phyloP scores from a whole-genome alignment of 2,797 vertebrate species.

The Intellagama lesueurii region DNA sequence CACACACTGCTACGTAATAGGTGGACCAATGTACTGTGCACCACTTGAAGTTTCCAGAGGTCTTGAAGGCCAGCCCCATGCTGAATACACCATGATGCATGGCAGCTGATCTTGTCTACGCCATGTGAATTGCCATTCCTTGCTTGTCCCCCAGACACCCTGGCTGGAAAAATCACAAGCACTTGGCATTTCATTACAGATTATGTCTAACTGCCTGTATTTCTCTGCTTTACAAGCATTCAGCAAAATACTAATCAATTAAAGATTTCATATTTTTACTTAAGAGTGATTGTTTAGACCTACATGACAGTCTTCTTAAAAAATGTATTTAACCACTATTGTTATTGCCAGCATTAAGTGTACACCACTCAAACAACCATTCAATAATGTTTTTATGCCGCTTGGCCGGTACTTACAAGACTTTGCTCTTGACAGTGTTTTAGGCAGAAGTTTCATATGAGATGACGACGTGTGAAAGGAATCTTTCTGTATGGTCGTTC shows the following conservation, averaged over 20 bases:
- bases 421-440: constrained; percentile 18
- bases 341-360: neutral
- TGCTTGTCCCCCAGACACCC: no score
- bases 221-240: neutral
- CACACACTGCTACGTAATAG: neutral
- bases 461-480: neutral
- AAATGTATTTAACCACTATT: no score
- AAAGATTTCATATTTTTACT: neutral
- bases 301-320: neutral
- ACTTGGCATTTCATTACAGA: neutral
- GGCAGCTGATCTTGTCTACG: neutral
- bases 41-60: neutral
- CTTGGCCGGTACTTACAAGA: constrained; percentile 41
- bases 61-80: neutral
- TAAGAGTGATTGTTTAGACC: neutral
- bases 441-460: neutral
- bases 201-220: neutral
- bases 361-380: neutral
- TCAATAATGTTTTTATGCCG: neutral
- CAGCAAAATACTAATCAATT: neutral
- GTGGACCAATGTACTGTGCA: neutral
- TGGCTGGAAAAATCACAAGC: neutral
- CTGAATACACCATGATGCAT: neutral
- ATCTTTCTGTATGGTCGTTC: constrained; percentile 25
- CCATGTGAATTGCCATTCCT: neutral